Conservation (phyloP, 2,113 vertebrate species). For the Heliornis fulica region DNA sequence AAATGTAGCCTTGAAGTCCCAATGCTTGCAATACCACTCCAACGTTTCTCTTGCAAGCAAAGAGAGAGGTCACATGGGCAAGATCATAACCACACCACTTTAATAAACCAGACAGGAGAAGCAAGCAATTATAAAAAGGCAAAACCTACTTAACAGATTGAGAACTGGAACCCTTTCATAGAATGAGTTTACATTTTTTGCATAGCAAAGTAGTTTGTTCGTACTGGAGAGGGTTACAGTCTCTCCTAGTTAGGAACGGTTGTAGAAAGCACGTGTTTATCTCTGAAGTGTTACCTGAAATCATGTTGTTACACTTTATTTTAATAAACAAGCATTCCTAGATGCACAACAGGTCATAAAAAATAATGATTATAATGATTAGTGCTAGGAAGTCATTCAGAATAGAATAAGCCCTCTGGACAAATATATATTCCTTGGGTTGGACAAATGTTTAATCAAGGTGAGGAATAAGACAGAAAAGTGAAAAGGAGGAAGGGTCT, state of each 20-base stretch:
- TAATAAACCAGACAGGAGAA: conserved; percentile 38
- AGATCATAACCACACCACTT: background rate
- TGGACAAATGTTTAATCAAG: background rate
- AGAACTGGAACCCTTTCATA: background rate
- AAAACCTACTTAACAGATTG: conserved; percentile 14
- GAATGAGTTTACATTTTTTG: conserved; percentile 10
- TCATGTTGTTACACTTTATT: background rate
- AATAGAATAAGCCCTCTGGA: background rate
- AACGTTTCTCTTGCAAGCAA: conserved; percentile 3
- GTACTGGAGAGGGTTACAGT: background rate
- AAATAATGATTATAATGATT: background rate
- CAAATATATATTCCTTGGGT: background rate
- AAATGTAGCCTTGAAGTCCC: conserved; percentile 53
- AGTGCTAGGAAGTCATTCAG: conserved; percentile 1
- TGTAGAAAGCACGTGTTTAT: background rate
- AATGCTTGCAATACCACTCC: background rate
- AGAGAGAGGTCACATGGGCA: background rate
- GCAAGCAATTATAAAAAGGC: conserved; percentile 13
- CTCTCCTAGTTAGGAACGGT: background rate
- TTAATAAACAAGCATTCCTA: background rate
- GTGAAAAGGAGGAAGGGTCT: background rate
- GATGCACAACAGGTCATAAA: background rate
- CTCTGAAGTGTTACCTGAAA: background rate
- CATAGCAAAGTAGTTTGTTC: background rate
- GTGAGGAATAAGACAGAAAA: background rate